Conservation (phyloP, 2,797 vertebrate species). For the Dromococcyx pavoninus region DNA sequence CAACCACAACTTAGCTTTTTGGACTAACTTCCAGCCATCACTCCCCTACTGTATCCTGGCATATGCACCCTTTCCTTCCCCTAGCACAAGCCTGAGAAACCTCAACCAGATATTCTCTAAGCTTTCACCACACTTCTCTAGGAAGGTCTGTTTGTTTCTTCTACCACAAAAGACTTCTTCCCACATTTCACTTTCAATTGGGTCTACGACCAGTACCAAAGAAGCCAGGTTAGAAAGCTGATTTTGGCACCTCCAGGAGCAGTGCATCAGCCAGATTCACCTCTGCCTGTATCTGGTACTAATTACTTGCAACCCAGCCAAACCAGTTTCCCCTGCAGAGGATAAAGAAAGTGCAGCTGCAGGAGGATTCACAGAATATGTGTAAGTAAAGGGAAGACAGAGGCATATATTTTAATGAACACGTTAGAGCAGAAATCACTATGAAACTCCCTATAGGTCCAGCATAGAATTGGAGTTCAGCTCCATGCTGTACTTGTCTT, state of each 20-base stretch:
- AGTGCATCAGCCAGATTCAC: background rate
- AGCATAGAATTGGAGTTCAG: background rate
- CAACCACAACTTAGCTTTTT: background rate
- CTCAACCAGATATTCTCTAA: background rate
- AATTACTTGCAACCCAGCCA: no score
- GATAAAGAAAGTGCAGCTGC: background rate
- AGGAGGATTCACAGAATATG: background rate
- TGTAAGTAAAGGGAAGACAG: background rate
- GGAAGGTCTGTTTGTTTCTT: background rate
- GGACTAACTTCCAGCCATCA: background rate
- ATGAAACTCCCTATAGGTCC: background rate
- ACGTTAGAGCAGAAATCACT: background rate
- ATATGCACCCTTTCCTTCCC: background rate
- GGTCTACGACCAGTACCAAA: background rate
- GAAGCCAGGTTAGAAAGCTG: background rate
- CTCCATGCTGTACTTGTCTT: background rate
- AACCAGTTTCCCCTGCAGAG: background rate
- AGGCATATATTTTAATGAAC: background rate
- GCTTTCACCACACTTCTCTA: background rate
- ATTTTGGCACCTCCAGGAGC: background rate
- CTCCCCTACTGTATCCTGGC: rapidly evolving
- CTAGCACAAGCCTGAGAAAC: background rate
- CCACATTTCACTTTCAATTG: no score
- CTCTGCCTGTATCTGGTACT: background rate
- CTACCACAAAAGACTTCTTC: background rate